Evolutionary conservation across 2,797 vertebrate genomes (phyloP), one percentile per base, ranked within the genome.

Genomic region (Gymnopithys bicolor): DNA sequence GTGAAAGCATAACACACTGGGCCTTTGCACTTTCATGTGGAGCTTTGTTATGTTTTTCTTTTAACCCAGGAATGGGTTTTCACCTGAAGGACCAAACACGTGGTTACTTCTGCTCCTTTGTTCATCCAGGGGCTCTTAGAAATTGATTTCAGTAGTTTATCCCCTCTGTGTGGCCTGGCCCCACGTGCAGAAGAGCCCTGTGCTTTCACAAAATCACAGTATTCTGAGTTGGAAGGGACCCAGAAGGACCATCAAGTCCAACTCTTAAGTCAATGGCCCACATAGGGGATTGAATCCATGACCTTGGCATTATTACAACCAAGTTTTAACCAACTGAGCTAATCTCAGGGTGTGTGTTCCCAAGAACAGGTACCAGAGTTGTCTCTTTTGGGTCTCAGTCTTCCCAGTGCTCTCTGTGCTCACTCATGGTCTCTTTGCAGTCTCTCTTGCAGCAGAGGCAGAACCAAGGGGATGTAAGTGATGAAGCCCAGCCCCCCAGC

Each of bases 371-470:
- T 21, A 41, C 23, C 3, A 5, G 27, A 28, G 41, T 17, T 49
- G 22, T 30, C 46, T 30, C 1, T 51, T 30, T 37, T 13, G 1
- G 74, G 22, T 1, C 12, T 59, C 1, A 3, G 49, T 13, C 70
- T 53, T 21, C 19, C 63, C 45, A 17, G 0, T 18, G 28, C 33
- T 6, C 1, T 35, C 11, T 27, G 3, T 64, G 71, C 85, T 92
- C 56, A 41, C 86, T 23, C 18, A 16, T 1, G 0, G 2, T 48
- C 51, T 25, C 2, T 84, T 24, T 75, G 53, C 94, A 98, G 98
- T 98, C 99, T 51, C 97, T 98, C 95, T 95, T 98, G 75, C 98
- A 97, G 41, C 98, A 98, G 90, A 95, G 98, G 23, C 97, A 97
- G 48, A 98, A 97, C 63, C 94, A 93, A 9, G 97, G 97, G 23